Evolutionary conservation across 2,888 invertebrate species (phyloP).

Genomic region (Mechanitis messenoides): DNA sequence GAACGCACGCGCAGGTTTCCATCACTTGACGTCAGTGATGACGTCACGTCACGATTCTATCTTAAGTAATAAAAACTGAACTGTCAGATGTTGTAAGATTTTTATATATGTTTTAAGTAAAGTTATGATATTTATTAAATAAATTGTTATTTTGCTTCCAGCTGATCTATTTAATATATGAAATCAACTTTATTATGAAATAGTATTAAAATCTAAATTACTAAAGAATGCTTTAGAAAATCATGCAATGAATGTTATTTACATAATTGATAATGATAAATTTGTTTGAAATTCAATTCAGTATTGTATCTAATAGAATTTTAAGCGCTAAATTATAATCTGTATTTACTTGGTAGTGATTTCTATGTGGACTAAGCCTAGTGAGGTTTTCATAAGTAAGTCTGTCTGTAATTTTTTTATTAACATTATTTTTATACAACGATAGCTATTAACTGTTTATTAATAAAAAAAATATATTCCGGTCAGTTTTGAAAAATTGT

Average conservation of each 20-base stretch:
- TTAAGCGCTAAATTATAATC: not conserved
- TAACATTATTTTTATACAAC: too few species aligned
- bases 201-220: constrained; percentile 1
- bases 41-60: constrained; percentile 30
- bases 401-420: too few species aligned
- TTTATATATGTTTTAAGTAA: not conserved
- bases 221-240: constrained; percentile 1
- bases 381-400: too few species aligned
- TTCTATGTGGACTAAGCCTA: too few species aligned
- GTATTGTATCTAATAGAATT: constrained; percentile 4
- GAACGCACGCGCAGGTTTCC: constrained; percentile 33
- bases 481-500: too few species aligned
- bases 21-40: constrained; percentile 27
- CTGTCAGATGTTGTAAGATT: constrained; percentile 1
- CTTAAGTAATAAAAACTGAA: constrained; percentile 18
- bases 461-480: too few species aligned
- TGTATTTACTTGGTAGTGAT: not conserved
- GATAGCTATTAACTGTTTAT: too few species aligned
- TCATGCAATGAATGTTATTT: constrained; percentile 3
- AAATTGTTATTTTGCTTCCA: too few species aligned
- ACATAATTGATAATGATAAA: constrained; percentile 6
- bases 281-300: not conserved
- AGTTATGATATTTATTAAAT: too few species aligned
- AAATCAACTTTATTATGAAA: too few species aligned
- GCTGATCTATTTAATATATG: too few species aligned